Percentiles rank a stretch among this genome's conserved stretches.
phyloP scores from a whole-genome alignment of 92 coral and sea anemone species.

The Phymanthus crucifer region DNA sequence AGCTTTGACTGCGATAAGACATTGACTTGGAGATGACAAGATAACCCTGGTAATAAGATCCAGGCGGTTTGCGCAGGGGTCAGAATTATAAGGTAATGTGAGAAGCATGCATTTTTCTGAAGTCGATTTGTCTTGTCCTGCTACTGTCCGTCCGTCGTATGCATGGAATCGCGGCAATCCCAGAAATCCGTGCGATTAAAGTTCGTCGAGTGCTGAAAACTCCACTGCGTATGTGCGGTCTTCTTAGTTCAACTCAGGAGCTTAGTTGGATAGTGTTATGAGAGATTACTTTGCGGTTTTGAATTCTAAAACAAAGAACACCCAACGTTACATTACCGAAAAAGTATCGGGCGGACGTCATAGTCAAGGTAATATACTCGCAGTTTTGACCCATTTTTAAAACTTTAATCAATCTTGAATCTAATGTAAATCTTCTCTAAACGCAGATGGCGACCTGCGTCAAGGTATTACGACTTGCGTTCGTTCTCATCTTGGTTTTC shows the following conservation, averaged over 20 bases:
- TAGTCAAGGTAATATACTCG: background rate
- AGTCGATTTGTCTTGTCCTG: background rate
- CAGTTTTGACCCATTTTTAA: background rate
- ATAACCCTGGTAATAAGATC: constrained; percentile 1
- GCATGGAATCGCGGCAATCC: background rate
- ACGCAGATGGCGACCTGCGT: constrained; percentile 4
- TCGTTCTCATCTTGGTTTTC: background rate
- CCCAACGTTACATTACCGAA: no score
- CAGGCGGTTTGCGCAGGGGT: background rate
- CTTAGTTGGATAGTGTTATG: background rate
- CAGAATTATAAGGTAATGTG: constrained; percentile 1
- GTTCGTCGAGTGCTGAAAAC: background rate
- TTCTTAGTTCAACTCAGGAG: background rate
- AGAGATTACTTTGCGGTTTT: background rate
- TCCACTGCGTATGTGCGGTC: constrained; percentile 6
- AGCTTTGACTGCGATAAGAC: background rate
- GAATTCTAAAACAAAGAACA: background rate
- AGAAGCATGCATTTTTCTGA: background rate
- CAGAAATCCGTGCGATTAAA: background rate
- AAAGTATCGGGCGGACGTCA: background rate
- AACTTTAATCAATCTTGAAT: background rate
- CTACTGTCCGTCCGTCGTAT: background rate
- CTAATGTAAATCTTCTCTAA: background rate
- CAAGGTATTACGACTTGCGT: background rate
- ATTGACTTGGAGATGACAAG: background rate